phyloP scores from a whole-genome alignment of 1,140 invertebrate genomes.

The Euglossa dilemma region DNA sequence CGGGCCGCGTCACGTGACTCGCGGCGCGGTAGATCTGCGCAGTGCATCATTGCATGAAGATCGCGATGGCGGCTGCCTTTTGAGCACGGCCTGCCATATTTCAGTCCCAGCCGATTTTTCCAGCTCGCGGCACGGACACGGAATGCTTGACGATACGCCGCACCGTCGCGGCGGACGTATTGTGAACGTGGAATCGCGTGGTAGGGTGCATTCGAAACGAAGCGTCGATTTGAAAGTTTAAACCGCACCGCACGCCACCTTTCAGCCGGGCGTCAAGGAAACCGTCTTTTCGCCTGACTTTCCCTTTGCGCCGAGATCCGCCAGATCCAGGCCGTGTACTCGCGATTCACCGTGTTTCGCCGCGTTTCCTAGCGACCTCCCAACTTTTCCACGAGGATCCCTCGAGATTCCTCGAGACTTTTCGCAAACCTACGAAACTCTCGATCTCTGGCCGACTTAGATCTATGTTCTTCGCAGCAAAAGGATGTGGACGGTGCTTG shows the following conservation, averaged over 20 bases:
- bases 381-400: background rate
- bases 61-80: conserved; percentile 67
- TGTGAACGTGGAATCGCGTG: conserved; percentile 16
- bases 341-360: background rate
- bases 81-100: conserved; percentile 63
- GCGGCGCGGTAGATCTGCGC: conserved; percentile 49
- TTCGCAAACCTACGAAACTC: too few species aligned
- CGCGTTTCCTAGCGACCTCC: background rate
- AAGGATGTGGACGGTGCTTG: background rate
- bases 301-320: background rate
- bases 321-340: background rate
- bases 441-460: too few species aligned
- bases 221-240: conserved; percentile 45
- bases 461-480: background rate
- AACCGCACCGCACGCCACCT: conserved; percentile 2
- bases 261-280: background rate
- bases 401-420: too few species aligned
- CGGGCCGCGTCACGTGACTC: conserved; percentile 37
- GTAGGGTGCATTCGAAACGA: conserved; percentile 49
- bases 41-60: conserved; percentile 38
- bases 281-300: background rate
- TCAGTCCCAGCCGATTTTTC: conserved; percentile 62
- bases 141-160: conserved; percentile 59
- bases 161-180: conserved; percentile 20
- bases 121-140: conserved; percentile 44